These are phyloP conservation scores for Lymantria dispar DNA, from an alignment of 2,888 invertebrate genomes.

Conservation along the genomic window DNA sequence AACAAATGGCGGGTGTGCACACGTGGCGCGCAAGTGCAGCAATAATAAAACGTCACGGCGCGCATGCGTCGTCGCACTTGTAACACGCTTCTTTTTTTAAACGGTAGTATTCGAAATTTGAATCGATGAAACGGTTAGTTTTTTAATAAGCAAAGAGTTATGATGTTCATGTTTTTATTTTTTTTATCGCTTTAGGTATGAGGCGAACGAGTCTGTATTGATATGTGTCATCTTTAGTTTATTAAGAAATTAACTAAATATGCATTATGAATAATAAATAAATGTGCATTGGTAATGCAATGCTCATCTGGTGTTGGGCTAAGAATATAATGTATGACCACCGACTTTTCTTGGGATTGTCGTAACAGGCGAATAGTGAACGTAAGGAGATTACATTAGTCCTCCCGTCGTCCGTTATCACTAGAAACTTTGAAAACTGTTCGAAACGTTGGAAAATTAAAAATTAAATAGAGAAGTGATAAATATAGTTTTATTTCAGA, in stretches of 20 bases:
- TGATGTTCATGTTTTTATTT: slow-evolving; percentile 3
- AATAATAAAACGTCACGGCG: slow-evolving; percentile 41
- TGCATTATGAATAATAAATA: neutral
- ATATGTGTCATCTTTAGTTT: slow-evolving; percentile 3
- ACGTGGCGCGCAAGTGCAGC: slow-evolving; percentile 57
- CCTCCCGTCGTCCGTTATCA: too few species aligned
- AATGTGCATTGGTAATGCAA: too few species aligned
- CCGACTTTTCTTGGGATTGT: too few species aligned
- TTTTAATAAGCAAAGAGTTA: slow-evolving; percentile 20
- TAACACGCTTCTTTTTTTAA: slow-evolving; percentile 34
- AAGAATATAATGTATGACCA: too few species aligned
- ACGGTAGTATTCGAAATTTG: slow-evolving; percentile 34
- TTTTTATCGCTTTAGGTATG: too few species aligned
- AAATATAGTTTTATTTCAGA: too few species aligned
- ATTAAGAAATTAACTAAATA: neutral
- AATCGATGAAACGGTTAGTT: slow-evolving; percentile 35
- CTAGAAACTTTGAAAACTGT: too few species aligned
- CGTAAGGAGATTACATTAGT: too few species aligned
- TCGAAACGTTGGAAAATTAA: too few species aligned
- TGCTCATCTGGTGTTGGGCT: too few species aligned
- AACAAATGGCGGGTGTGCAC: slow-evolving; percentile 38
- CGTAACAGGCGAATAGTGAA: too few species aligned
- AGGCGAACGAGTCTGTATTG: slow-evolving; percentile 5
- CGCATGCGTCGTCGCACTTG: slow-evolving; percentile 33
- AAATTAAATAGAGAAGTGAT: too few species aligned